These are phyloP conservation scores for Erinaceus europaeus DNA, from an alignment of 2,113 vertebrate genomes.

Conservation along the genomic window DNA sequence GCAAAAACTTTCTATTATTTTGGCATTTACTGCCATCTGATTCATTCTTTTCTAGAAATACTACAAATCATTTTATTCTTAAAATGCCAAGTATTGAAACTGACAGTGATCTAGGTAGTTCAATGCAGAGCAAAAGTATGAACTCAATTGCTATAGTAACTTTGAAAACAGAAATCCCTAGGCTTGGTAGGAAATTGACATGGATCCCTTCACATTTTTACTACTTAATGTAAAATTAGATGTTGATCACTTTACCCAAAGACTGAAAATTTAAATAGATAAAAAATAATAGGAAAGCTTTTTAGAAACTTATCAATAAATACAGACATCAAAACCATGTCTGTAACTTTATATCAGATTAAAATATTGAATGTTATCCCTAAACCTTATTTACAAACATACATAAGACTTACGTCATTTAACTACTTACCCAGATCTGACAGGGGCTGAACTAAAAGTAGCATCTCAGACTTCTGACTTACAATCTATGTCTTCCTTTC, in stretches of 20 bases:
- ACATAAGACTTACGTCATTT: background rate
- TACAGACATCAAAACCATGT: background rate
- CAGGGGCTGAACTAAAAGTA: background rate
- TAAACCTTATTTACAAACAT: too few relatives aligned
- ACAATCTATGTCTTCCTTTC: background rate
- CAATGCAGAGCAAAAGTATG: background rate
- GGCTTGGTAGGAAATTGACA: background rate
- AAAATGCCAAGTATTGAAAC: background rate
- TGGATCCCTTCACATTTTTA: background rate
- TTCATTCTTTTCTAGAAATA: background rate
- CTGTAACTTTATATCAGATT: background rate
- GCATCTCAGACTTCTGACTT: background rate
- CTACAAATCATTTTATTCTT: background rate
- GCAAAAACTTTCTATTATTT: background rate
- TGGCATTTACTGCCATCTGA: background rate
- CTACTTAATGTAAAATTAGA: background rate
- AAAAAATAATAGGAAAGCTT: background rate
- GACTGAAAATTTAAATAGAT: background rate
- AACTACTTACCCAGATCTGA: background rate
- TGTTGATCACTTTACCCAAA: background rate
- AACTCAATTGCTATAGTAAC: background rate
- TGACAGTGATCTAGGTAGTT: background rate
- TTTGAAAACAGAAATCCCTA: constrained; percentile 8
- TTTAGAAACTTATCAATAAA: background rate
- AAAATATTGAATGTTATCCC: background rate